Evolutionary conservation across 2,888 invertebrate genomes (phyloP), one percentile per base, ranked within the genome.

Genomic region (Hypena proboscidalis): DNA sequence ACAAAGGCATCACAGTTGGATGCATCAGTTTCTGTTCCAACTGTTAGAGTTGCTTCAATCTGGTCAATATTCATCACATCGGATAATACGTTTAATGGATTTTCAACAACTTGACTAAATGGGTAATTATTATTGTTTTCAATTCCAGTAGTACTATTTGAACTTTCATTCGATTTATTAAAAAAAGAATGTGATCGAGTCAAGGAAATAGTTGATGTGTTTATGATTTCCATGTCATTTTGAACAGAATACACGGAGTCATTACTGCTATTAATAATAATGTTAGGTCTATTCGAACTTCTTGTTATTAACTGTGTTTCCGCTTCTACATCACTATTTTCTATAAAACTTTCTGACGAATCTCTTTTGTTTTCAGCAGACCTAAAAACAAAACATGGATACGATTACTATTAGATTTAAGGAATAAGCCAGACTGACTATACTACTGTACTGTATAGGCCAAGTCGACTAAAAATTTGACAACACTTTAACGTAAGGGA

Each of bases 261-360:
- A 39, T 39, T 45, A 39, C 44, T 44, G 29, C 39, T 45, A 39
- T 45, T 39, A 39, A 37, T 7, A 39, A 39, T 22, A 39, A 45
- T 39, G 34, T 39, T 45, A 39, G 44, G 44, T 44, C 33, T 44
- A 44, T 44, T 44, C 39, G 39, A 38, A 44, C 39, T 44, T 33
- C 43, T 43, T 36, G 15, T 38, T 11, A 33, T 43, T 15, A 43
- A 37, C 37, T 38, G 43, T 1, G 34, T 45, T 45, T 39, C 34
- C n/a, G 29, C 8, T 1, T 43, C 43, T 36, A 37, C 31, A 43
- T 43, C 36, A 32, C 36, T 43, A 30, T 37, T 45, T 39, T 39
- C 44, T 45, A 45, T 39, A 39, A 45, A 34, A 45, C 44, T 45
- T 45, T 45, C 44, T 34, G 39, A 39, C 26, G 39, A 45, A 45